Evolutionary conservation across 2,113 vertebrate species (phyloP).

Genomic region (Microcebus jonahi): DNA sequence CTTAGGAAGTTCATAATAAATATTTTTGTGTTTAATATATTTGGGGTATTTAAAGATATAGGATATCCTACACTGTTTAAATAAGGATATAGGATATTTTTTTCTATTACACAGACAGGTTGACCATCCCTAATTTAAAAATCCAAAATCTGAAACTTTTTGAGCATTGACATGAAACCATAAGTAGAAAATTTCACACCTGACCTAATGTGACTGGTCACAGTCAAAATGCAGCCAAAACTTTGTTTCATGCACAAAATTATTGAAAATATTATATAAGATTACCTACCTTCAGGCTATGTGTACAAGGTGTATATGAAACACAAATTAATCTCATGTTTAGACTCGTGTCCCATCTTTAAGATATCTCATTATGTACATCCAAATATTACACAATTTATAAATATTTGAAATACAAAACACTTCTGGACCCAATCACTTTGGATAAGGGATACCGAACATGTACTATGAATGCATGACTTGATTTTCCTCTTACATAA

Average conservation of each 20-base stretch:
- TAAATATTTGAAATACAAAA: neutral
- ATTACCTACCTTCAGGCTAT: neutral
- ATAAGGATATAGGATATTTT: neutral
- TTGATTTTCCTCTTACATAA: slow-evolving; percentile 3
- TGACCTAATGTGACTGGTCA: neutral
- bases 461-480: neutral
- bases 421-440: neutral
- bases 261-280: neutral
- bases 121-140: neutral
- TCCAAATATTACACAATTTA: neutral
- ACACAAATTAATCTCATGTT: neutral
- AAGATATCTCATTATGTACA: neutral
- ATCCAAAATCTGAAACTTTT: neutral
- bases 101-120: neutral
- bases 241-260: neutral
- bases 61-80: neutral
- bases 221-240: neutral
- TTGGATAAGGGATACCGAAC: neutral
- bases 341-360: neutral
- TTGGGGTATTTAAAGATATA: neutral
- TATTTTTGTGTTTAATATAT: neutral
- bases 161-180: neutral
- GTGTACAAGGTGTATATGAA: neutral
- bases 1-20: neutral
- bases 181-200: neutral